Evolutionary conservation across 2,797 vertebrate species (phyloP).

Genomic region (Cichlasoma orientale): DNA sequence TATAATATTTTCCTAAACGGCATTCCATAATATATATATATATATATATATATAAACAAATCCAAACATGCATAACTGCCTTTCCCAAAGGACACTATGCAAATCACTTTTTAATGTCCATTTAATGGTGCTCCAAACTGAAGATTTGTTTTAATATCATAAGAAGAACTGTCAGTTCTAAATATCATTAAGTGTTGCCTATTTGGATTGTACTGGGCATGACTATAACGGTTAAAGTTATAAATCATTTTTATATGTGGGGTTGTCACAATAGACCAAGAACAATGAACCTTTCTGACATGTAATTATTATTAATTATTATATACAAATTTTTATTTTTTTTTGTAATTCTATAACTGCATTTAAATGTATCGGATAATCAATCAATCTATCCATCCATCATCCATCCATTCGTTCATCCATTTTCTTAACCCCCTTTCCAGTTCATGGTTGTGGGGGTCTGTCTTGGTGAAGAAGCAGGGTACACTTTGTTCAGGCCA

Average conservation of each 20-base stretch:
- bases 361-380: no score
- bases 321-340: no score
- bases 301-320: no score
- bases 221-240: not conserved
- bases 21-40: not conserved
- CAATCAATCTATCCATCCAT: not conserved
- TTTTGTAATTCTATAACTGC: no score
- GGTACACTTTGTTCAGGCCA: not conserved
- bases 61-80: constrained; percentile 7
- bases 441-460: not conserved
- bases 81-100: not conserved
- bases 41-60: not conserved
- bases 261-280: not conserved
- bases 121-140: constrained; percentile 8
- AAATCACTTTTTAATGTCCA: constrained; percentile 10
- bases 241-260: not conserved
- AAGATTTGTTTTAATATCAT: not conserved
- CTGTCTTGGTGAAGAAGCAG: not conserved
- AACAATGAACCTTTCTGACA: not conserved
- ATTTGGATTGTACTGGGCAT: not conserved
- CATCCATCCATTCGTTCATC: not conserved
- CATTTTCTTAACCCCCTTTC: not conserved
- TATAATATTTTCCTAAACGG: no score
- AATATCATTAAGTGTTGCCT: not conserved
- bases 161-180: not conserved